phyloP scores from a whole-genome alignment of 2,888 invertebrate species.

The Pyrrhosoma nymphula region DNA sequence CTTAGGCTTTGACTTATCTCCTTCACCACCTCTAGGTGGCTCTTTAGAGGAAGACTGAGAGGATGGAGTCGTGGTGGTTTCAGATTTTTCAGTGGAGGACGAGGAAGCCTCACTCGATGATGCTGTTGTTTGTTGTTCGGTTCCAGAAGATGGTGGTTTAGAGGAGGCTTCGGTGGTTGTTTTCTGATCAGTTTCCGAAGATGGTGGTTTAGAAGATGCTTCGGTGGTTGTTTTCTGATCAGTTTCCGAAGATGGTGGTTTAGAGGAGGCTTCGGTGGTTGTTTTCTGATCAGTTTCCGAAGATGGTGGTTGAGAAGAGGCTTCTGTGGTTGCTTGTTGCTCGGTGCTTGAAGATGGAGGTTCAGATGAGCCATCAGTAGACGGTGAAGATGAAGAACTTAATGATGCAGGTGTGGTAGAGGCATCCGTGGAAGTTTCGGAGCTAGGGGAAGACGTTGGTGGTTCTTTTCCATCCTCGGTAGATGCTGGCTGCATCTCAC shows the following conservation, averaged over 20 bases:
- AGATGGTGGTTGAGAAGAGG: neutral
- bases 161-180: slow-evolving; percentile 47
- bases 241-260: neutral
- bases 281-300: slow-evolving; percentile 23
- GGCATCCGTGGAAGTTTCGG: slow-evolving; percentile 51
- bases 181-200: slow-evolving; percentile 13
- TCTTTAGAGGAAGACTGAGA: slow-evolving; percentile 67
- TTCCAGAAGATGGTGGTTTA: neutral
- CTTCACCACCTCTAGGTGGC: slow-evolving; percentile 59
- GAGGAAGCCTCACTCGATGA: slow-evolving; percentile 40
- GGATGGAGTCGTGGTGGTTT: slow-evolving; percentile 67
- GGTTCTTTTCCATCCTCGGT: slow-evolving; percentile 9
- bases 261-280: slow-evolving; percentile 50
- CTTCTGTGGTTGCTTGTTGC: slow-evolving; percentile 45
- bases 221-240: slow-evolving; percentile 46
- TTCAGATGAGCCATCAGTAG: neutral
- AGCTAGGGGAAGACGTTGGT: slow-evolving; percentile 66
- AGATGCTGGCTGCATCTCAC: slow-evolving; percentile 62
- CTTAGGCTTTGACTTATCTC: slow-evolving; percentile 50
- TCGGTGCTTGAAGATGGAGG: slow-evolving; percentile 53
- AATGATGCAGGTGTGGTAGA: neutral
- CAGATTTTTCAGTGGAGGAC: slow-evolving; percentile 52
- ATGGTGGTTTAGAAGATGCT: neutral
- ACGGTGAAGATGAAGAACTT: neutral
- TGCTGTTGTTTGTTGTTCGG: neutral